A percentile compares a stretch with the other conserved stretches of the same genome.
Evolutionary conservation across 2,113 vertebrate species (phyloP).

Genomic region (Clinocottus analis): DNA sequence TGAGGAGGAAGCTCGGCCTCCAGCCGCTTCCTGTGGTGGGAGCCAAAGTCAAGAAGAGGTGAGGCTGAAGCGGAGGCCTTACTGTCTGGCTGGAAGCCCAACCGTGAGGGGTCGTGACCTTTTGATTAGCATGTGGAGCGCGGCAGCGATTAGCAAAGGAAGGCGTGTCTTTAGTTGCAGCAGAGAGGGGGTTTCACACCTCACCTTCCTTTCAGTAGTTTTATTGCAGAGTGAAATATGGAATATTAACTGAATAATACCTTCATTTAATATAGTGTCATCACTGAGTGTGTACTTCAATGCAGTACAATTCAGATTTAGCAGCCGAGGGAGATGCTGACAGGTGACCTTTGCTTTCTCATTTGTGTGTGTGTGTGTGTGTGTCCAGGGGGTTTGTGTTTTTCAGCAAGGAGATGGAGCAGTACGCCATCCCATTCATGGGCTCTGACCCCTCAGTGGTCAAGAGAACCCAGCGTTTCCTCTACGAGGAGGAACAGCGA

Average conservation of each 20-base stretch:
- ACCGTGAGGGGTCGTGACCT: too few species aligned
- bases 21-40: slow-evolving; percentile 84
- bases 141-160: not conserved
- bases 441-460: slow-evolving; percentile 89
- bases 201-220: too few species aligned
- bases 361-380: slow-evolving; percentile 24
- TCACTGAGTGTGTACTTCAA: too few species aligned
- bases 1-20: slow-evolving; percentile 81
- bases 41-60: slow-evolving; percentile 86
- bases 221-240: too few species aligned
- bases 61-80: slow-evolving; percentile 21
- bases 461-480: slow-evolving; percentile 88
- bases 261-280: too few species aligned
- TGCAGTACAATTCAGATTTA: too few species aligned
- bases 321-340: too few species aligned
- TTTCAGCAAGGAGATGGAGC: slow-evolving; percentile 84
- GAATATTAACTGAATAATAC: too few species aligned
- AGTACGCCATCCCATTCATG: slow-evolving; percentile 87
- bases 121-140: not conserved
- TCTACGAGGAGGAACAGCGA: slow-evolving; percentile 83
- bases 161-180: not conserved
- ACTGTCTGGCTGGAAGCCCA: slow-evolving; percentile 8
- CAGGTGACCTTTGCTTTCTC: too few species aligned
- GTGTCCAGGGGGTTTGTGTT: slow-evolving; percentile 83
- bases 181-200: too few species aligned